Evolutionary conservation across 2,113 vertebrate species (phyloP).

Genomic region (Calypte anna): DNA sequence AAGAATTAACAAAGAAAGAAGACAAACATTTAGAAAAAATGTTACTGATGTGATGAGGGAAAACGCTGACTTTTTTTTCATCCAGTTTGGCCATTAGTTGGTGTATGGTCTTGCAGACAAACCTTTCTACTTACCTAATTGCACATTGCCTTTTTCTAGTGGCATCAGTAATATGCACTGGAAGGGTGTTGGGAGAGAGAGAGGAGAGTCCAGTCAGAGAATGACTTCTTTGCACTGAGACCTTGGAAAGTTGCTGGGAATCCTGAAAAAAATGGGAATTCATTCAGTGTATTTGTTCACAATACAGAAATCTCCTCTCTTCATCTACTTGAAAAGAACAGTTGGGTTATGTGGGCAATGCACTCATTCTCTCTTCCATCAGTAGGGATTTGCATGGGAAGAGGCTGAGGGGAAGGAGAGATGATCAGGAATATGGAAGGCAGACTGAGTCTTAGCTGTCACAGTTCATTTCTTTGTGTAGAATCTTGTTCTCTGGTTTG

Average conservation of each 20-base stretch:
- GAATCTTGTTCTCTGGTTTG: neutral
- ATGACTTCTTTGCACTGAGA: constrained; percentile 76
- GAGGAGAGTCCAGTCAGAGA: constrained; percentile 83
- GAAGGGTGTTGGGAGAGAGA: constrained; percentile 89
- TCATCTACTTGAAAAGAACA: neutral
- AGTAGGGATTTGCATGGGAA: neutral
- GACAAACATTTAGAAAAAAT: neutral
- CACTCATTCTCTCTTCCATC: neutral
- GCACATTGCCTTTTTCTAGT: constrained; percentile 84
- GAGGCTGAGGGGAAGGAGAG: neutral
- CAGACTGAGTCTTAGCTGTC: neutral
- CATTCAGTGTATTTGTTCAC: neutral
- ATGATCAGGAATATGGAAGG: neutral
- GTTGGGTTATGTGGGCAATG: neutral
- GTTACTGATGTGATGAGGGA: neutral
- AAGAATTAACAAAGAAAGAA: neutral
- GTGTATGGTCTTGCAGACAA: neutral
- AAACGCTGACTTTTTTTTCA: neutral
- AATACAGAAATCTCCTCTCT: neutral
- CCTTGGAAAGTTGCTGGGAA: constrained; percentile 62
- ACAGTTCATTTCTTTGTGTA: neutral
- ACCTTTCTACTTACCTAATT: constrained; percentile 82
- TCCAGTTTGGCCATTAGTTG: neutral
- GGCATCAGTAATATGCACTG: constrained; percentile 89
- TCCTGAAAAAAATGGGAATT: constrained; percentile 48